phyloP scores from a whole-genome alignment of 2,888 invertebrate genomes.

The Acrobasis consociella region DNA sequence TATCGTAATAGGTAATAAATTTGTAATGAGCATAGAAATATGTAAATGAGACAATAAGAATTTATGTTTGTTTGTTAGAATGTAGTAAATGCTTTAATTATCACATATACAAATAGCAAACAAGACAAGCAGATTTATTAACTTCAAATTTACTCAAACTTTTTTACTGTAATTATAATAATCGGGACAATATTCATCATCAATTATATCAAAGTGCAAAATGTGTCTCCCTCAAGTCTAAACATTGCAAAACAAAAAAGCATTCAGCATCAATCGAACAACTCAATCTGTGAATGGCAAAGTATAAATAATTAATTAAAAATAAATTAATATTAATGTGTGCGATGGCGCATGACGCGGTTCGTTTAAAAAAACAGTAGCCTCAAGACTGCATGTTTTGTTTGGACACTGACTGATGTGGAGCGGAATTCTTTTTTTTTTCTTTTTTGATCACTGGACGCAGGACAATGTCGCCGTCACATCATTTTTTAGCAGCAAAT shows the following conservation, averaged over 20 bases:
- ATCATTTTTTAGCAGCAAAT: constrained; percentile 9
- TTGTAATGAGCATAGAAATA: constrained; percentile 3
- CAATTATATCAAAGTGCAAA: not conserved
- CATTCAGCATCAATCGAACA: constrained; percentile 54
- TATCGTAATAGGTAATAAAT: constrained; percentile 9
- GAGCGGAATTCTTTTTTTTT: constrained; percentile 50
- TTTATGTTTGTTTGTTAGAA: not conserved
- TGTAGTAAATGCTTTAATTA: not conserved
- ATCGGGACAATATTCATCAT: too few relatives aligned
- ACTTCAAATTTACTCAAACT: too few relatives aligned
- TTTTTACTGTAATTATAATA: too few relatives aligned
- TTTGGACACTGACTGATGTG: constrained; percentile 63
- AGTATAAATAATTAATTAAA: constrained; percentile 65
- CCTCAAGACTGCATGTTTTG: constrained; percentile 64
- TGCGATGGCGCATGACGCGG: constrained; percentile 66
- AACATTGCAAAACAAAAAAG: not conserved
- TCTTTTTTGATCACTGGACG: constrained; percentile 40
- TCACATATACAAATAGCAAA: too few relatives aligned
- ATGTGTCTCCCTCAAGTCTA: not conserved
- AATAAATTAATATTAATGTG: constrained; percentile 69
- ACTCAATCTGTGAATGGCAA: constrained; percentile 67
- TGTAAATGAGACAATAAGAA: not conserved
- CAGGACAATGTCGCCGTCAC: constrained; percentile 24
- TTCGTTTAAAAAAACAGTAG: constrained; percentile 70
- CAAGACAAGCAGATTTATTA: too few relatives aligned